These are phyloP conservation scores for Ciconia nigra DNA, from an alignment of 2,797 vertebrate species.

Conservation along the genomic window DNA sequence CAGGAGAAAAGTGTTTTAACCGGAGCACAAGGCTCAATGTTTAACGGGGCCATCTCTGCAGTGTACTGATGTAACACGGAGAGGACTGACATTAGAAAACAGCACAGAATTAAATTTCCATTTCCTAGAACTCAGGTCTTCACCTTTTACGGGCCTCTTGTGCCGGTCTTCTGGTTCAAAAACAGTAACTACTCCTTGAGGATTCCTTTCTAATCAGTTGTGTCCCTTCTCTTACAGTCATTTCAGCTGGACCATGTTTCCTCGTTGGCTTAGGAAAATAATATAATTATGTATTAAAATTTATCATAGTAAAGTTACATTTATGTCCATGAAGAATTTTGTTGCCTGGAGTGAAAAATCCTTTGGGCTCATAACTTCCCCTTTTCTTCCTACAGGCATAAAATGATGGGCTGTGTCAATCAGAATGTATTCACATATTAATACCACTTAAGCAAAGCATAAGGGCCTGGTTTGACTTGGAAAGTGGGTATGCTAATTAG, in stretches of 20 bases:
- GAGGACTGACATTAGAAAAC: not conserved
- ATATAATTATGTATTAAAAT: not conserved
- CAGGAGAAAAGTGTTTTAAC: not conserved
- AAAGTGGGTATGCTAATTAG: slow-evolving; percentile 22
- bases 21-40: not conserved
- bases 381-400: not conserved
- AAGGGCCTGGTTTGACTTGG: slow-evolving; percentile 13
- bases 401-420: not conserved
- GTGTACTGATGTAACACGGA: not conserved
- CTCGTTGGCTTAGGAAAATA: not conserved
- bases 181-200: not conserved
- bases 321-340: not conserved
- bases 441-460: not conserved
- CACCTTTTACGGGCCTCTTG: not conserved
- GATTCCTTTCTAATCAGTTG: not conserved
- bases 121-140: not conserved
- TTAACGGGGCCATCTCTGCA: not conserved
- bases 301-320: not conserved
- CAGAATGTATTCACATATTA: not conserved
- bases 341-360: not conserved
- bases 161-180: not conserved
- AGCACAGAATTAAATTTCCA: not conserved
- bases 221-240: not conserved
- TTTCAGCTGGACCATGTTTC: not conserved
- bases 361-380: not conserved